Percentiles rank a stretch among this genome's conserved stretches.
Evolutionary conservation across 2,113 vertebrate genomes (phyloP).

Genomic region (Cryptomyrus ogoouensis): DNA sequence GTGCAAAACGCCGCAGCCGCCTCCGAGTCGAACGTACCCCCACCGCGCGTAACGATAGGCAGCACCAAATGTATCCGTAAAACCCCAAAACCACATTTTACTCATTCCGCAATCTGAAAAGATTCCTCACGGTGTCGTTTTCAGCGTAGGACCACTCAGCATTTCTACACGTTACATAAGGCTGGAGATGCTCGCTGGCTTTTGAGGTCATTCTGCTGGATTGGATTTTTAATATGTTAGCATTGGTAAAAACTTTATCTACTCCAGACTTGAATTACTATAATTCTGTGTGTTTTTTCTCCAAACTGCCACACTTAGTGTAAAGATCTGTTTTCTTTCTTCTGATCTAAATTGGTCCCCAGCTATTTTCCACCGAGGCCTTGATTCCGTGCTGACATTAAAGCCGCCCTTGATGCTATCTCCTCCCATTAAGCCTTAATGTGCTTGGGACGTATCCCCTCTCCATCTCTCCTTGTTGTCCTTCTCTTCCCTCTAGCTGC

Average conservation of each 20-base stretch:
- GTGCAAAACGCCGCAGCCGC: background rate
- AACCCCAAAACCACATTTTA: background rate
- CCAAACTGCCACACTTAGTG: background rate
- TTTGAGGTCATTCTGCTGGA: background rate
- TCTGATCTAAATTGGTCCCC: background rate
- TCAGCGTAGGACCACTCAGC: background rate
- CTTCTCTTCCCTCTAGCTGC: slow-evolving; percentile 39
- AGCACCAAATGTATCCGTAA: background rate
- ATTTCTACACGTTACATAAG: background rate
- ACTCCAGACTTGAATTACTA: background rate
- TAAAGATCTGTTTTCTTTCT: background rate
- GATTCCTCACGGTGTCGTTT: background rate
- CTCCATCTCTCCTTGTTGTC: background rate
- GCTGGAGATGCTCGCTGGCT: background rate
- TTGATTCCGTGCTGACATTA: background rate
- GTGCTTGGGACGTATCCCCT: background rate
- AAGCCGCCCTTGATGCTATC: background rate
- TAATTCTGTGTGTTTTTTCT: background rate
- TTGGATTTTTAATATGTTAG: background rate
- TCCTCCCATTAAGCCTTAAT: background rate
- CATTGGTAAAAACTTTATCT: background rate
- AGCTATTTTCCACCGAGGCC: background rate
- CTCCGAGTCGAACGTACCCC: background rate
- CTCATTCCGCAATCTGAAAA: background rate
- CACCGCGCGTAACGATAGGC: background rate